These are phyloP conservation scores for Sebastes cheni DNA, from an alignment of 2,797 vertebrate genomes.

Conservation along the genomic window DNA sequence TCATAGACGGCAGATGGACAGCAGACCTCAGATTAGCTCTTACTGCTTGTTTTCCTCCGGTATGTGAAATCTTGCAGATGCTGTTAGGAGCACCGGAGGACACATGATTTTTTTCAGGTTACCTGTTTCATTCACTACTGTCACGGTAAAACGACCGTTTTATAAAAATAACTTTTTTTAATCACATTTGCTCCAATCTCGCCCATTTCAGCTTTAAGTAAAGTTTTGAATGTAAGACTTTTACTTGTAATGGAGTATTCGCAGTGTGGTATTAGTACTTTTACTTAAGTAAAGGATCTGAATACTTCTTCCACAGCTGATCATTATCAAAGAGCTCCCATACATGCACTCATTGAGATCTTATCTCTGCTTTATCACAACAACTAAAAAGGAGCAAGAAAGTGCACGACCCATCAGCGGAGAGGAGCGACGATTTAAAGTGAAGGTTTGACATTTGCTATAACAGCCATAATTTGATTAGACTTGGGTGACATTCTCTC, in stretches of 20 bases:
- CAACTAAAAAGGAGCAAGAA: conserved; percentile 37
- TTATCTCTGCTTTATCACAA: conserved; percentile 63
- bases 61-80: too few relatives aligned
- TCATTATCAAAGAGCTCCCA: conserved; percentile 49
- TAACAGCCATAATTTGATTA: conserved; percentile 82
- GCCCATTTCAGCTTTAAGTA: too few relatives aligned
- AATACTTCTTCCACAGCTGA: neutral
- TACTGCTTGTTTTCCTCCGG: too few relatives aligned
- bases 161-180: too few relatives aligned
- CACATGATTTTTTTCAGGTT: too few relatives aligned
- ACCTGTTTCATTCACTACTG: too few relatives aligned
- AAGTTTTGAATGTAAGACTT: neutral
- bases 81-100: too few relatives aligned
- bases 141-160: too few relatives aligned
- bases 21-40: too few relatives aligned
- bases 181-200: too few relatives aligned
- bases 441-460: conserved; percentile 79
- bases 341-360: conserved; percentile 36
- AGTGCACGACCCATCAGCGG: conserved; percentile 56
- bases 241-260: neutral
- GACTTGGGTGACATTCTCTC: conserved; percentile 78
- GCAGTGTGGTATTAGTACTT: neutral
- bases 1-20: too few relatives aligned
- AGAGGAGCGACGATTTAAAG: conserved; percentile 69
- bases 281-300: neutral